These are phyloP conservation scores for Lucilia sericata DNA, from an alignment of 1,140 invertebrate genomes.

Conservation along the genomic window DNA sequence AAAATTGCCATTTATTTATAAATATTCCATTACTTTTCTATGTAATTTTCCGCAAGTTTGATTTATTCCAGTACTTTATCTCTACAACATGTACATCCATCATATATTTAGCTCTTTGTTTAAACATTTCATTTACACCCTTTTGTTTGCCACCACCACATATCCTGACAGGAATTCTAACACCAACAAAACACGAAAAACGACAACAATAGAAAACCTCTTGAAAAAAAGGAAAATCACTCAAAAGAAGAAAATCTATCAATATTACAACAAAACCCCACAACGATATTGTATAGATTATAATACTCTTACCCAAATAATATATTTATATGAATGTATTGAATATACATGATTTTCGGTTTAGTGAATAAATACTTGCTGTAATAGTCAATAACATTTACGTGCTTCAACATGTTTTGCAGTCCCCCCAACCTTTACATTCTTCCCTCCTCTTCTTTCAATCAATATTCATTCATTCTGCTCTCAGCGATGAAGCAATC, in stretches of 20 bases:
- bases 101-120: neutral
- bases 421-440: neutral
- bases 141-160: neutral
- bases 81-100: neutral
- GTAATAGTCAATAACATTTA: conserved; percentile 7
- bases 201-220: neutral
- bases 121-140: neutral
- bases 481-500: too few species aligned
- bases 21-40: too few species aligned
- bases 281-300: neutral
- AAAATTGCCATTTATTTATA: too few species aligned
- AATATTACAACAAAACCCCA: neutral
- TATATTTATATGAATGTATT: neutral
- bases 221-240: neutral
- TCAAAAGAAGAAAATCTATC: neutral
- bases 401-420: neutral
- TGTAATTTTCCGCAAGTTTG: too few species aligned
- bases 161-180: neutral
- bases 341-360: neutral
- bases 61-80: too few species aligned
- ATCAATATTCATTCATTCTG: too few species aligned
- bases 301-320: neutral
- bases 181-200: too few species aligned
- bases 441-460: too few species aligned
- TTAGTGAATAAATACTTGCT: neutral